Evolutionary conservation across 2,113 vertebrate species (phyloP).

Genomic region (Urocitellus parryii): DNA sequence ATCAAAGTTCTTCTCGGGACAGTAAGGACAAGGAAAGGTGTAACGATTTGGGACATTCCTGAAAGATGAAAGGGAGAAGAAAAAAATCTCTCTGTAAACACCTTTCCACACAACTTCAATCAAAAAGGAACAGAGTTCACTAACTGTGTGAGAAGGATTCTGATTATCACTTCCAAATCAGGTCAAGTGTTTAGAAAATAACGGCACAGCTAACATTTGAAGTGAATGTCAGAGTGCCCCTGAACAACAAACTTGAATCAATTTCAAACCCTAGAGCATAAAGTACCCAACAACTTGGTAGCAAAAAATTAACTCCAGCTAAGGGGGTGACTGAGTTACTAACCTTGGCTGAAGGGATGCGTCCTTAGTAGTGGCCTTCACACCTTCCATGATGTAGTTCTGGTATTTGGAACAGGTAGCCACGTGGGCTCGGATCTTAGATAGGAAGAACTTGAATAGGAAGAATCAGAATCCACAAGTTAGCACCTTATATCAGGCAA

Average conservation of each 20-base stretch:
- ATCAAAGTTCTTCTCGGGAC: conserved; percentile 95
- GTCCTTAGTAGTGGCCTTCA: conserved; percentile 94
- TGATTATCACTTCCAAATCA: neutral
- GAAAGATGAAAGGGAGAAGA: conserved; percentile 17
- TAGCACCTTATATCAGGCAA: neutral
- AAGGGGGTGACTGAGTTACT: neutral
- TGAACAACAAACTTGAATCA: no score
- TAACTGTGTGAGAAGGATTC: neutral
- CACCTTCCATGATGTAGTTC: conserved; percentile 96
- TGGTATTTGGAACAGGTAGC: conserved; percentile 95
- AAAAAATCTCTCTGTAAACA: neutral
- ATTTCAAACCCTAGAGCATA: neutral
- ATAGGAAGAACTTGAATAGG: conserved; percentile 90
- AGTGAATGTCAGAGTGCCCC: neutral
- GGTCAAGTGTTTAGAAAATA: neutral
- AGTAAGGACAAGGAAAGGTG: conserved; percentile 97
- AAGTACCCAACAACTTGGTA: neutral
- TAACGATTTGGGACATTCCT: conserved; percentile 96
- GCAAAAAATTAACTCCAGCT: neutral
- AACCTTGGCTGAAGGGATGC: conserved; percentile 92
- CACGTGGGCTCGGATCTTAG: conserved; percentile 95
- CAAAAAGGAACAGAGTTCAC: neutral
- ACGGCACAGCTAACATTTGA: neutral
- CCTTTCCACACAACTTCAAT: neutral
- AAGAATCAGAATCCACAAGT: conserved; percentile 61